A percentile compares a stretch with the other conserved stretches of the same genome.
Evolutionary conservation across 2,888 invertebrate species (phyloP).

Genomic region (Sturmia bella): DNA sequence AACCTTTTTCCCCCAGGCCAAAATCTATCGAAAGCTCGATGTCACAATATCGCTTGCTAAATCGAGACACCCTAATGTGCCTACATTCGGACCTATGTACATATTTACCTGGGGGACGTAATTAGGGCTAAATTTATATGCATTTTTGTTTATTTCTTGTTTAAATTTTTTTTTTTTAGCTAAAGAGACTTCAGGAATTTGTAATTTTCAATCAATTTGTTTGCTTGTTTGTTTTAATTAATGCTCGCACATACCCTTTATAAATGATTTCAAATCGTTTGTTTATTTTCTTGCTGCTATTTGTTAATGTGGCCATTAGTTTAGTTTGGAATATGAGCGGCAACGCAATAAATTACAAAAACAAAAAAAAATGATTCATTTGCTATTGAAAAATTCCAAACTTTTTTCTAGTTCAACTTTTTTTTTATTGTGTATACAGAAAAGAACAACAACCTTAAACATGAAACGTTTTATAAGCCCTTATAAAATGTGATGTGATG

Average conservation of each 20-base stretch:
- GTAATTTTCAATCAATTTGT: constrained; percentile 26
- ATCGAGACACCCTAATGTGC: no score
- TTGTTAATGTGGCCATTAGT: constrained; percentile 29
- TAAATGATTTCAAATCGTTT: constrained; percentile 21
- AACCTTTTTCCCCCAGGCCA: no score
- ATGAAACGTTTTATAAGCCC: no score
- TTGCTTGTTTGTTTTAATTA: constrained; percentile 34
- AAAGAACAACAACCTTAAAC: background rate
- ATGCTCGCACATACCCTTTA: background rate
- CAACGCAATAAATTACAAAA: constrained; percentile 25
- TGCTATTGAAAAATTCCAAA: background rate
- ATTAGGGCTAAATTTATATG: constrained; percentile 2
- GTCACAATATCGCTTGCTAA: no score
- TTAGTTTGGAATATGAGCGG: constrained; percentile 32
- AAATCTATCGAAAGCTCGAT: no score
- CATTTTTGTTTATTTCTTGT: constrained; percentile 7
- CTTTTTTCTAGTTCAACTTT: no score
- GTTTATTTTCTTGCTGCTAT: constrained; percentile 36
- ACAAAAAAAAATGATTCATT: constrained; percentile 20
- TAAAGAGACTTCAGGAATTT: background rate
- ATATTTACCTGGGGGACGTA: constrained; percentile 13
- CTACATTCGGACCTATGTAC: no score
- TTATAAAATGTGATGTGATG: no score
- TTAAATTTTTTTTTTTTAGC: background rate
- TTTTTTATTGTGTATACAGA: background rate